phyloP scores from a whole-genome alignment of 2,113 vertebrate genomes.

The Isichthys henryi region DNA sequence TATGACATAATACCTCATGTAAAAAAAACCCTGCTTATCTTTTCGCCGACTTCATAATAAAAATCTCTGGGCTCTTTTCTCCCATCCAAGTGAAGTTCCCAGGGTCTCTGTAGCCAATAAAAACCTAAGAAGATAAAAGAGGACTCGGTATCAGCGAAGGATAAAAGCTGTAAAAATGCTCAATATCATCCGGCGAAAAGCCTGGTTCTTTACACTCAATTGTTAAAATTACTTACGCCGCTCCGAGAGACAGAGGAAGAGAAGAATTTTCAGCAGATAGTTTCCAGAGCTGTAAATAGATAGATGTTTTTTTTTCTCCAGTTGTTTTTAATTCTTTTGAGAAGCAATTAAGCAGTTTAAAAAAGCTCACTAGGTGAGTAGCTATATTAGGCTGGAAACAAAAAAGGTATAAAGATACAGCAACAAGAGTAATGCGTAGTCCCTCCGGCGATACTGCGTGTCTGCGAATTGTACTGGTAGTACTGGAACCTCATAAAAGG shows the following conservation, averaged over 20 bases:
- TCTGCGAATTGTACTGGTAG: constrained; percentile 52
- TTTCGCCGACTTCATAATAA: constrained; percentile 61
- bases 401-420: background rate
- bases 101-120: constrained; percentile 66
- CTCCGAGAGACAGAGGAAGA: constrained; percentile 13
- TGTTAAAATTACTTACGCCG: constrained; percentile 54
- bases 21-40: constrained; percentile 43
- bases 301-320: background rate
- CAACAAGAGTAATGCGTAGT: background rate
- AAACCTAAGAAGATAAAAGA: constrained; percentile 69
- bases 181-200: constrained; percentile 69
- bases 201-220: constrained; percentile 52
- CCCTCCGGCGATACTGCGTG: constrained; percentile 46
- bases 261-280: background rate
- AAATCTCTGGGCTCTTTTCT: constrained; percentile 65
- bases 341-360: background rate
- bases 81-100: constrained; percentile 66
- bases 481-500: constrained; percentile 61
- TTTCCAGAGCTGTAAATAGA: background rate
- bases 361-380: background rate
- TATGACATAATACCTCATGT: background rate
- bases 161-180: constrained; percentile 65
- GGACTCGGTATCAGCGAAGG: constrained; percentile 61
- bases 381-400: background rate
- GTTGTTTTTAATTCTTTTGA: background rate